phyloP scores from a whole-genome alignment of 1,140 invertebrate species.

The Trissolcus basalis region DNA sequence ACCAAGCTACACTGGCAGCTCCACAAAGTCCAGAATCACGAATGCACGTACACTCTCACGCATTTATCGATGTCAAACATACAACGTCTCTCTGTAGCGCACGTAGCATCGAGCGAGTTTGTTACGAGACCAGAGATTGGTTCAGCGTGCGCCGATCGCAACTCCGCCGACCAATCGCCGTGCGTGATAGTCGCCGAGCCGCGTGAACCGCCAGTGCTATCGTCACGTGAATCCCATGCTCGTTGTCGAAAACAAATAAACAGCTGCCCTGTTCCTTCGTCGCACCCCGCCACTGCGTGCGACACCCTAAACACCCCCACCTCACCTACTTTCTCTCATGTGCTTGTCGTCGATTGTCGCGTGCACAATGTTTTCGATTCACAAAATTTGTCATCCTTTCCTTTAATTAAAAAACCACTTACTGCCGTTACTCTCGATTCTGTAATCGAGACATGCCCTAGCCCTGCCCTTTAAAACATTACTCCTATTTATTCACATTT shows the following conservation, averaged over 20 bases:
- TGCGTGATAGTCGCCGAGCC: constrained; percentile 38
- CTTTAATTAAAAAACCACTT: too few relatives aligned
- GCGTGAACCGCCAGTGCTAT: constrained; percentile 62
- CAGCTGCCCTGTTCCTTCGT: constrained; percentile 66
- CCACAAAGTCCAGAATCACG: constrained; percentile 39
- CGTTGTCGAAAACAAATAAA: constrained; percentile 75
- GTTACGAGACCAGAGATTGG: constrained; percentile 63
- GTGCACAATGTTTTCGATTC: neutral
- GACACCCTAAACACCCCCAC: constrained; percentile 2
- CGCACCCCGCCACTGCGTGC: constrained; percentile 16
- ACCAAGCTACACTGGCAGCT: constrained; percentile 61
- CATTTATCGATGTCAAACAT: constrained; percentile 74
- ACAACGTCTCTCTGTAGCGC: constrained; percentile 62
- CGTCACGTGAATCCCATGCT: constrained; percentile 67
- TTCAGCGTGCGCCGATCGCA: constrained; percentile 54
- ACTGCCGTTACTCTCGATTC: too few relatives aligned
- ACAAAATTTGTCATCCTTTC: neutral
- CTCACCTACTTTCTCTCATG: constrained; percentile 32
- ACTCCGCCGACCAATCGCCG: constrained; percentile 59
- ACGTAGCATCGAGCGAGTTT: constrained; percentile 62
- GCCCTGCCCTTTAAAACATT: too few relatives aligned
- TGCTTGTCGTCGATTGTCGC: neutral
- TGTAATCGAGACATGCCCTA: too few relatives aligned
- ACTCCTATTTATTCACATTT: too few relatives aligned
- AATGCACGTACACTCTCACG: constrained; percentile 72